Evolutionary conservation across 2,888 invertebrate genomes (phyloP), one percentile per base, ranked within the genome.

Genomic region (Drosophila fulvimacula): DNA sequence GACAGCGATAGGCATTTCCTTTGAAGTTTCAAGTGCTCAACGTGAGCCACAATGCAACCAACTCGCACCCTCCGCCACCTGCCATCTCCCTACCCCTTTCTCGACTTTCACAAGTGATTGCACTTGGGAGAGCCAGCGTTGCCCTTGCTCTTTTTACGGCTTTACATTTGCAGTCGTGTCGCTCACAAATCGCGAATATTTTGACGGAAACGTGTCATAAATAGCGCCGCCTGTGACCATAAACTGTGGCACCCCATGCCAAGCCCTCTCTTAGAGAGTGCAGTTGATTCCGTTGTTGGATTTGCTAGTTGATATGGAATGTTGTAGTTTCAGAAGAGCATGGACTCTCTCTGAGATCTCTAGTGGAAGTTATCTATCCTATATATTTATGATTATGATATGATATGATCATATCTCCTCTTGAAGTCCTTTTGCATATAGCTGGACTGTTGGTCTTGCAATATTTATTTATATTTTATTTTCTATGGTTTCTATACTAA

Each of bases 191-290:
- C 62, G 79, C 70, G 86, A 79, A 83, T 85, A 82, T 89, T 89
- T 92, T 91, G 91, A 91, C 91, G 91, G 91, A 92, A 91, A 88
- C 82, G 81, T 90, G 91, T 91, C 91, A 91, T 92, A 92, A 92
- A 91, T 91, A 91, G 90, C 88, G 78, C 80, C 88, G 82, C 91
- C 82, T 80, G 82, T 84, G 87, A 81, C 79, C 75, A 81, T 89
- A 91, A 90, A 90, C 72, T 51, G 57, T 42, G 69, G 44, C 15
- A 17, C 10, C n/a, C 21, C n/a, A 39, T n/a, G 21, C 24, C n/a
- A 1, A 1, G 36, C 36, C 21, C 7, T n/a, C 42, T 15, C 3
- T 0, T 0, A 6, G 2, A 13, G 1, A 11, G 30, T 38, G 9
- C 32, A 41, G 34, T 39, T 77, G 55, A 78, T 78, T 68, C 59